Percentiles rank a stretch among this genome's conserved stretches.
Evolutionary conservation across 2,797 vertebrate species (phyloP).

Genomic region (Helarctos malayanus): DNA sequence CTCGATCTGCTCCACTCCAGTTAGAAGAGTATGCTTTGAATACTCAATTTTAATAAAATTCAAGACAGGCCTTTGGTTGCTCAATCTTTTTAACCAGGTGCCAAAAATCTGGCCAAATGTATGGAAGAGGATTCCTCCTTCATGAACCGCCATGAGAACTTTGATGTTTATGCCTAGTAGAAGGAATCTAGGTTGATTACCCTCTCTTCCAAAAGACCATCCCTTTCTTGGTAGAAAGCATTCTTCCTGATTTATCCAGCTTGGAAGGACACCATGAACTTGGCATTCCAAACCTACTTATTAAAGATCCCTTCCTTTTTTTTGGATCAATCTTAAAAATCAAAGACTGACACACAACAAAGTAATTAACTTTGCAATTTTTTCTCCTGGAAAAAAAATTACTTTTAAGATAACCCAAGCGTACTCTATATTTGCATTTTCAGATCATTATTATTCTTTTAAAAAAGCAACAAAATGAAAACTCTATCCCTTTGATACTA

Average conservation of each 20-base stretch:
- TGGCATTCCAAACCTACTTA: slow-evolving; percentile 68
- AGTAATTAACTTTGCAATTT: slow-evolving; percentile 53
- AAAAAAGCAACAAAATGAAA: slow-evolving; percentile 34
- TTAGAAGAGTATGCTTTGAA: slow-evolving; percentile 66
- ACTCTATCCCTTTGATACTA: background rate
- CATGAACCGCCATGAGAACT: slow-evolving; percentile 1
- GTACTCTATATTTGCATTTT: background rate
- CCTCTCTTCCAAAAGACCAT: slow-evolving; percentile 59
- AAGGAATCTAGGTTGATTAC: slow-evolving; percentile 73
- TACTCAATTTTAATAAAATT: slow-evolving; percentile 68
- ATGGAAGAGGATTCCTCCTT: slow-evolving; percentile 52
- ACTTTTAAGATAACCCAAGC: slow-evolving; percentile 56
- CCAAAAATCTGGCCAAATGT: slow-evolving; percentile 70
- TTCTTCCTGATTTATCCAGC: slow-evolving; percentile 73
- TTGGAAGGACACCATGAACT: slow-evolving; percentile 76
- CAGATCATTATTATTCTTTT: background rate
- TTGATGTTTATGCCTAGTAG: slow-evolving; percentile 63
- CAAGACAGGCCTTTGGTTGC: slow-evolving; percentile 63
- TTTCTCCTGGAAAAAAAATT: background rate
- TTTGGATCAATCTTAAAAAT: slow-evolving; percentile 61
- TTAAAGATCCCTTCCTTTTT: slow-evolving; percentile 63
- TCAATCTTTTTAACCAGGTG: slow-evolving; percentile 73
- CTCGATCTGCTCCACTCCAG: slow-evolving; percentile 13
- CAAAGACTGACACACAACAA: slow-evolving; percentile 39
- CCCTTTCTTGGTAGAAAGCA: slow-evolving; percentile 65